phyloP scores from a whole-genome alignment of 2,113 vertebrate genomes.

The Cariama cristata region DNA sequence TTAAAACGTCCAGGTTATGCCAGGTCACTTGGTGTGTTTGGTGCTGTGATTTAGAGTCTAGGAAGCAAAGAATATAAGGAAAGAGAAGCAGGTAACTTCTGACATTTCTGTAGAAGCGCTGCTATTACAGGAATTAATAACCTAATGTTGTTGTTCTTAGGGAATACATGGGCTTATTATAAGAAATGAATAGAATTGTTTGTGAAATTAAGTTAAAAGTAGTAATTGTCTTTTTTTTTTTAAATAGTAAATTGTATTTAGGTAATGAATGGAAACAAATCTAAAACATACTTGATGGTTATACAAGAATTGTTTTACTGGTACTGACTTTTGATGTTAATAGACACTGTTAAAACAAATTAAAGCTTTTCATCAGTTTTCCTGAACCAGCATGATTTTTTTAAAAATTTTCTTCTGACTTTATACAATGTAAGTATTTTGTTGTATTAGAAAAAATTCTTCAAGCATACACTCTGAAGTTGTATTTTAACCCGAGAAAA shows the following conservation, averaged over 20 bases:
- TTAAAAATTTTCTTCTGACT: neutral
- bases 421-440: neutral
- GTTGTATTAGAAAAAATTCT: neutral
- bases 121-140: slow-evolving; percentile 60
- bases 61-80: neutral
- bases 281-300: slow-evolving; percentile 48
- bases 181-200: slow-evolving; percentile 75
- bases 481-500: neutral
- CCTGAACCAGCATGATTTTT: neutral
- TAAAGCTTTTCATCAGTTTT: slow-evolving; percentile 30
- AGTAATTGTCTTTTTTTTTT: slow-evolving; percentile 55
- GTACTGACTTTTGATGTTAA: slow-evolving; percentile 55
- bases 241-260: slow-evolving; percentile 68
- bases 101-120: neutral
- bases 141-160: neutral
- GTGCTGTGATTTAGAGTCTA: neutral
- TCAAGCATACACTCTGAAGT: accelerated
- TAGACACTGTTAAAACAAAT: slow-evolving; percentile 31
- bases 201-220: slow-evolving; percentile 74
- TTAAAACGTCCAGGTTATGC: neutral
- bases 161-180: slow-evolving; percentile 43
- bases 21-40: neutral
- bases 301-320: slow-evolving; percentile 37
- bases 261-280: slow-evolving; percentile 75
- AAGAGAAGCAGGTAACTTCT: neutral